Base-by-base conservation (phyloP, 2,888 invertebrate genomes). In the Pyrrhia umbra region DNA sequence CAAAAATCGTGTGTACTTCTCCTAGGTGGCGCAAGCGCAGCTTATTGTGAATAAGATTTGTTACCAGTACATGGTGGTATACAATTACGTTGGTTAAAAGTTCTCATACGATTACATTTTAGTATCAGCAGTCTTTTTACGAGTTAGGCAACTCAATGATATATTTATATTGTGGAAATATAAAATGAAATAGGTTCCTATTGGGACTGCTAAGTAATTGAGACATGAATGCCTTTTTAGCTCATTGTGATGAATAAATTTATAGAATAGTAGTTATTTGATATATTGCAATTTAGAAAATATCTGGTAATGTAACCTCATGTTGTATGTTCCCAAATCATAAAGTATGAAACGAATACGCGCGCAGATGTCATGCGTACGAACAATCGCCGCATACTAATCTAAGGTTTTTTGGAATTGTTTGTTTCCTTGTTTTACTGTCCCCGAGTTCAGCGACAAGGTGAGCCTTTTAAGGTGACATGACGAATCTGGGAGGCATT, bases 391-490 rank as follows among this genome's bases (percentile, higher is more conserved):
- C 57, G 67, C 56, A 75, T 77, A 65, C 47, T 60, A 70, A 67
- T 46, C 34, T 39, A 52, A 50, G 25, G 16, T 18, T 52, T 55
- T 59, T 58, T 46, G 49, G 42, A 46, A 51, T 45, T 49, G 54
- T 45, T 37, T 27, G 71, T 77, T 65, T 63, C 71, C 71, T 67
- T 63, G 42, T 58, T 55, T 62, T 61, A 71, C 59, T 45, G 67
- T 59, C 62, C 60, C 47, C 50, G 49, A 79, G 65, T 60, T 45
- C 5, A n/a, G 9, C 75, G 61, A 64, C 76, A 68, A 75, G 79
- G 77, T 61, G 45, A 68, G 39, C 16, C 42, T 42, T 34, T 25
- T 54, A 59, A 70, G 50, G 66, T 62, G n/a, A 66, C 52, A 40
- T 50, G 34, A 27, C 23, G 23, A 23, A 23, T 6, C 6, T 23